A percentile compares a stretch with the other conserved stretches of the same genome.
Conservation (phyloP, 1,140 invertebrate genomes). For the Euglossa dilemma region DNA sequence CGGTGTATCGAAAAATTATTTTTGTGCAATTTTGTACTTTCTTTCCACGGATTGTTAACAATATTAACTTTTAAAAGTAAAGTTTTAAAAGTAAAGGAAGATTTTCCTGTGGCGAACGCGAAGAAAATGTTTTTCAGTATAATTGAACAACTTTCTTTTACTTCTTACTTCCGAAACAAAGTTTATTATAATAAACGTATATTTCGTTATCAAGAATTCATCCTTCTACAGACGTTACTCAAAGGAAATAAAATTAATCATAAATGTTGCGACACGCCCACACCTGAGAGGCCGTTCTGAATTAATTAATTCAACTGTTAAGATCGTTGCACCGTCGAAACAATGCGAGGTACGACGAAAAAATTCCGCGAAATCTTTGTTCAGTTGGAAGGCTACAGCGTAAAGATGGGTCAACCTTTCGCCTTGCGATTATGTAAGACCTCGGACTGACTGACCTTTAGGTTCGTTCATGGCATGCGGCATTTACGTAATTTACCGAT, state of each 20-base stretch:
- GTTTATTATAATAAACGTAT: neutral
- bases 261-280: neutral
- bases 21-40: too few species aligned
- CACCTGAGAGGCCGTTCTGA: neutral
- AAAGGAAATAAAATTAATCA: neutral
- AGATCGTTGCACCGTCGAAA: constrained; percentile 17
- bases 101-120: neutral
- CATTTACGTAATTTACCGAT: constrained; percentile 75
- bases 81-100: neutral
- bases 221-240: neutral
- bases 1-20: too few species aligned
- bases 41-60: too few species aligned
- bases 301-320: constrained; percentile 41
- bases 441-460: constrained; percentile 73
- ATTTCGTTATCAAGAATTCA: neutral
- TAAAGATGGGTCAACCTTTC: constrained; percentile 74
- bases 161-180: neutral
- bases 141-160: neutral
- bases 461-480: constrained; percentile 74
- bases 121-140: neutral
- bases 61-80: too few species aligned
- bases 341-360: constrained; percentile 51
- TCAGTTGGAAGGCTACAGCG: constrained; percentile 62
- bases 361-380: constrained; percentile 67
- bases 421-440: constrained; percentile 73